phyloP scores from a whole-genome alignment of 2,888 invertebrate species.

The Panopea generosa region DNA sequence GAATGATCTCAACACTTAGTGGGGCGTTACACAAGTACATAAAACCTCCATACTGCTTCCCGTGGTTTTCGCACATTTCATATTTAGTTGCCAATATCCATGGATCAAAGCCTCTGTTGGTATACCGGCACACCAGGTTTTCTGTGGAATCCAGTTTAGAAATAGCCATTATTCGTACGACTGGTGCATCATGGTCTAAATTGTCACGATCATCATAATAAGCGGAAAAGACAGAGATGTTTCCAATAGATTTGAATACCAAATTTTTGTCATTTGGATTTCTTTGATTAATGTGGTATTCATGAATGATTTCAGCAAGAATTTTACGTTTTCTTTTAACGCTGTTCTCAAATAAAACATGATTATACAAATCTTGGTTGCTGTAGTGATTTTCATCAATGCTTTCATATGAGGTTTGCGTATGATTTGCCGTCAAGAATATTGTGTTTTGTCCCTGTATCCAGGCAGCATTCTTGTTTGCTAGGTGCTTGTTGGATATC shows the following conservation, averaged over 20 bases:
- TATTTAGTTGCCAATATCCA: slow-evolving; percentile 65
- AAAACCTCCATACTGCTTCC: slow-evolving; percentile 81
- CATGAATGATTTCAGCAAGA: slow-evolving; percentile 34
- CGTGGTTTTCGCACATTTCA: slow-evolving; percentile 84
- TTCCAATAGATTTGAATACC: slow-evolving; percentile 50
- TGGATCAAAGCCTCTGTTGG: slow-evolving; percentile 41
- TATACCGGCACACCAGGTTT: slow-evolving; percentile 66
- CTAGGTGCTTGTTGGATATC: slow-evolving; percentile 20
- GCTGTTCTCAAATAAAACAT: slow-evolving; percentile 14
- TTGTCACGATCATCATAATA: slow-evolving; percentile 72
- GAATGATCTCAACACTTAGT: slow-evolving; percentile 27
- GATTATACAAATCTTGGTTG: neutral
- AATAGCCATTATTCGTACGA: slow-evolving; percentile 68
- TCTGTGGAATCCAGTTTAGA: slow-evolving; percentile 56
- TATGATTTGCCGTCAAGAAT: neutral
- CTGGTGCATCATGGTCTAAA: slow-evolving; percentile 28
- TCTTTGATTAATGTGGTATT: slow-evolving; percentile 23
- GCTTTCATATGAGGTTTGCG: neutral
- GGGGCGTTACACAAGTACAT: slow-evolving; percentile 80
- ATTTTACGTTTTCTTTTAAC: slow-evolving; percentile 41
- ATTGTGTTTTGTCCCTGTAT: neutral
- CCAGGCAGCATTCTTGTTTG: neutral
- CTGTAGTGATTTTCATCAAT: slow-evolving; percentile 1
- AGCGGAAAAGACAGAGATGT: slow-evolving; percentile 73
- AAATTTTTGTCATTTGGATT: slow-evolving; percentile 4